These are phyloP conservation scores for Ichneumoninae sp. DNA, from an alignment of 2,888 invertebrate species.

Conservation along the genomic window DNA sequence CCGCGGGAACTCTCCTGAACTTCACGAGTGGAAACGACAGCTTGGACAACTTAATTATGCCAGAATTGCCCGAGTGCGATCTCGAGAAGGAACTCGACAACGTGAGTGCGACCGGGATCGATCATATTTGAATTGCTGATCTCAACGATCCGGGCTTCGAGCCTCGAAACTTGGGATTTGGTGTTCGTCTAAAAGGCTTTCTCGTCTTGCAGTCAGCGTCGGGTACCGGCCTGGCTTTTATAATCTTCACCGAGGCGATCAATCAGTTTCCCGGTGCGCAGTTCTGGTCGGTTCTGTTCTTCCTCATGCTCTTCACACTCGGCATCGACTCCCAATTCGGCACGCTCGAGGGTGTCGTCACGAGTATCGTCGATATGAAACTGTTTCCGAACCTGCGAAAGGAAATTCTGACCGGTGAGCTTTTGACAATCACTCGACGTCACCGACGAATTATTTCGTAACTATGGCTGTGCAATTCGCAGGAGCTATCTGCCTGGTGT, in stretches of 20 bases:
- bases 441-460: neutral
- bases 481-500: conserved; percentile 90
- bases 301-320: conserved; percentile 97
- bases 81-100: conserved; percentile 94
- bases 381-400: conserved; percentile 96
- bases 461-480: conserved; percentile 66
- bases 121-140: conserved; percentile 40
- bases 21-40: conserved; percentile 86
- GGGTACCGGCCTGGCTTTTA: conserved; percentile 98
- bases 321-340: conserved; percentile 99
- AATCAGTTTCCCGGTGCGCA: conserved; percentile 98
- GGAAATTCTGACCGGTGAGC: conserved; percentile 92
- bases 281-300: conserved; percentile 98
- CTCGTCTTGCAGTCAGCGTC: conserved; percentile 93
- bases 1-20: conserved; percentile 86
- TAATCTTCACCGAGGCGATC: conserved; percentile 98
- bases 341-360: conserved; percentile 97
- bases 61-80: conserved; percentile 91
- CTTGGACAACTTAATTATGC: conserved; percentile 87
- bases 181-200: conserved; percentile 3
- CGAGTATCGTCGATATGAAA: conserved; percentile 97
- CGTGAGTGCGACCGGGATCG: conserved; percentile 86
- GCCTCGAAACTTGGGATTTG: neutral
- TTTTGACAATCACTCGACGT: neutral
- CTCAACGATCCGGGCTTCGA: neutral